Base-by-base conservation (phyloP, 1,140 invertebrate species). In the Camponotus pennsylvanicus region DNA sequence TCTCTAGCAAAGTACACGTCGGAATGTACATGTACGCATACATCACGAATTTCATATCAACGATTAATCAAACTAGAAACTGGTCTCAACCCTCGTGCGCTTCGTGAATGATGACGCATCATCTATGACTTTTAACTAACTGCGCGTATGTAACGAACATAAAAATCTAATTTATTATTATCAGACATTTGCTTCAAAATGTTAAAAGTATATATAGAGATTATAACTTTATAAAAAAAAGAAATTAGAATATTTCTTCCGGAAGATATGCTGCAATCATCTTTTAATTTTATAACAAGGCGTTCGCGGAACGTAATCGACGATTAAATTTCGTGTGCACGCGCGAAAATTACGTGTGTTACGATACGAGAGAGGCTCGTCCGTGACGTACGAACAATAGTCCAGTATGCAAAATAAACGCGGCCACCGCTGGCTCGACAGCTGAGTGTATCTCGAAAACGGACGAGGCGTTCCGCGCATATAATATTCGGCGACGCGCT, bases 371-470 rank as follows among this genome's bases (percentile, higher is more conserved):
- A 73, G 55, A 45, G 79, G 40, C 61, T 83, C 77, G 77, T 73
- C 69, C 69, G 55, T 83, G 79, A 83, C 69, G 42, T 73, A 73
- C 59, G 79, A 75, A 83, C 79, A 83, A 83, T 83, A 70, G 79
- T 73, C 79, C 69, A 13, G 69, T 75, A 83, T 83, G 79, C 55
- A 83, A 83, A 83, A 83, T 70, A 83, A 83, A 83, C 82, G 82
- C 73, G 45, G 49, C 61, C 61, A 45, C 34, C 73, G 73, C 49
- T 55, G 49, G 80, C 80, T 67, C 70, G 86, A 87, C 86, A 77
- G 80, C 69, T 32, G 80, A 86, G 79, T 71, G 61, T 85, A 87
- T 73, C 80, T 61, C 82, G 82, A 85, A 85, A 78, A 78, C 82
- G 82, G 61, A 66, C 82, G 82, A 55, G 82, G 70, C 59, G 61